Evolutionary conservation across 2,797 vertebrate species (phyloP).

Genomic region (Huso huso): DNA sequence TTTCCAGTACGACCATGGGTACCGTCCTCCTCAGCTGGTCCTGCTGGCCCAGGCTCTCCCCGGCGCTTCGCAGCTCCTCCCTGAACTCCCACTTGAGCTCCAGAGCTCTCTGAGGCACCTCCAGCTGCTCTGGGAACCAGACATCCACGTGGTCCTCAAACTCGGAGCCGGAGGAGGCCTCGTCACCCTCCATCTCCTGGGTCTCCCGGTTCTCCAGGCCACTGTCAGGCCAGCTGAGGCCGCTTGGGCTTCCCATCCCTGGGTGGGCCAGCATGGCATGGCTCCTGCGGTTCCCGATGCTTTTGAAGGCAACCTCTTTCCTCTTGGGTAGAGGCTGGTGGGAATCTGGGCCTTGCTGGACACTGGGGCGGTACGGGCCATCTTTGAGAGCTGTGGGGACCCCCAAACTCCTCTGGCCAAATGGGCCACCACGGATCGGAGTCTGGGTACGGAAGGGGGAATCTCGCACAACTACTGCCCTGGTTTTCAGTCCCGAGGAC

Average conservation of each 20-base stretch:
- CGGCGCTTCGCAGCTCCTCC: slow-evolving; percentile 34
- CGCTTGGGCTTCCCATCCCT: slow-evolving; percentile 31
- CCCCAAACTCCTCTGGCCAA: slow-evolving; percentile 18
- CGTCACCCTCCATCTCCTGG: slow-evolving; percentile 28
- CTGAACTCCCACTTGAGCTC: slow-evolving; percentile 56
- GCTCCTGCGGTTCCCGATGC: slow-evolving; percentile 33
- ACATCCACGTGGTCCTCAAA: slow-evolving; percentile 21
- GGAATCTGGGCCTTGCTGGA: slow-evolving; percentile 7
- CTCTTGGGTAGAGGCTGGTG: slow-evolving; percentile 10
- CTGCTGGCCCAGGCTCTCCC: slow-evolving; percentile 41
- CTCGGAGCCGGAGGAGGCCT: slow-evolving; percentile 20
- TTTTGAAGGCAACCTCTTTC: slow-evolving; percentile 35
- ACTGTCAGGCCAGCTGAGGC: slow-evolving; percentile 20
- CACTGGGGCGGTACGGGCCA: slow-evolving; percentile 19
- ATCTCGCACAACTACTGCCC: neutral
- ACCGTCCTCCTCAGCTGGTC: slow-evolving; percentile 51
- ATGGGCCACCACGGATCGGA: neutral
- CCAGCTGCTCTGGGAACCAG: slow-evolving; percentile 25
- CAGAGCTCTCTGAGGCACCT: slow-evolving; percentile 48
- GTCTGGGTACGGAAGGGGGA: neutral
- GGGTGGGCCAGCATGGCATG: slow-evolving; percentile 19
- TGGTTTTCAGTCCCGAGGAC: neutral
- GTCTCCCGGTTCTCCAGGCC: slow-evolving; percentile 31
- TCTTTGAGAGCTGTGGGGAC: slow-evolving; percentile 26
- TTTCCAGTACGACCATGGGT: slow-evolving; percentile 52